Evolutionary conservation across 2,888 invertebrate genomes (phyloP).

Genomic region (Drosophila cognata): DNA sequence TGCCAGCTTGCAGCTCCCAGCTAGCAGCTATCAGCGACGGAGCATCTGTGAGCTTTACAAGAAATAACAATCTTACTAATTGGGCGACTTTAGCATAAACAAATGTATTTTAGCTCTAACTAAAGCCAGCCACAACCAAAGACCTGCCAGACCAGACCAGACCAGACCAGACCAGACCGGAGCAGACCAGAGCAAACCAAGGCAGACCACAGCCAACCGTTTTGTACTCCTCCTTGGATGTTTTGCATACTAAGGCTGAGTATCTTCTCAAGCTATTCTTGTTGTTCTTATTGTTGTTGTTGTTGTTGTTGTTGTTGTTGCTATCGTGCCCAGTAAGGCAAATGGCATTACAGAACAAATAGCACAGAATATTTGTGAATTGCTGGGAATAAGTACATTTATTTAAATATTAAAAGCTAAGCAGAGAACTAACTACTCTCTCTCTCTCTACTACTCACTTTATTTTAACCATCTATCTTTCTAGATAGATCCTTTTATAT

Average conservation of each 20-base stretch:
- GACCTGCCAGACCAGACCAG: conserved; percentile 23
- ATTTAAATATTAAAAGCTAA: not conserved
- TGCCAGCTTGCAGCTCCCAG: conserved; percentile 13
- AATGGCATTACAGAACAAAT: conserved; percentile 3
- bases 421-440: not conserved
- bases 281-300: conserved; percentile 1
- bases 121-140: conserved; percentile 60
- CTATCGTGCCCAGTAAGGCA: conserved; percentile 4
- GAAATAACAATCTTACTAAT: conserved; percentile 85
- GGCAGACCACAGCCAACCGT: conserved; percentile 63
- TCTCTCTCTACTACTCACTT: not conserved
- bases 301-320: conserved; percentile 1
- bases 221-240: conserved; percentile 74
- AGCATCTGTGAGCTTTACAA: conserved; percentile 82
- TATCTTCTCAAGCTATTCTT: conserved; percentile 5
- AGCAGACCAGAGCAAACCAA: conserved; percentile 30
- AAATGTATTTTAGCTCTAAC: conserved; percentile 84
- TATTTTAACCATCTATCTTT: not conserved
- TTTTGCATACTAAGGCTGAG: conserved; percentile 76
- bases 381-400: conserved; percentile 14
- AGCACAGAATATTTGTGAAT: conserved; percentile 10
- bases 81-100: conserved; percentile 86
- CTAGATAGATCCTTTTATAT: not conserved
- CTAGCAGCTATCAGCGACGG: conserved; percentile 63
- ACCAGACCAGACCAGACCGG: conserved; percentile 19